Evolutionary conservation across 2,888 invertebrate genomes (phyloP).

Genomic region (Orthonychiurus folsomi): DNA sequence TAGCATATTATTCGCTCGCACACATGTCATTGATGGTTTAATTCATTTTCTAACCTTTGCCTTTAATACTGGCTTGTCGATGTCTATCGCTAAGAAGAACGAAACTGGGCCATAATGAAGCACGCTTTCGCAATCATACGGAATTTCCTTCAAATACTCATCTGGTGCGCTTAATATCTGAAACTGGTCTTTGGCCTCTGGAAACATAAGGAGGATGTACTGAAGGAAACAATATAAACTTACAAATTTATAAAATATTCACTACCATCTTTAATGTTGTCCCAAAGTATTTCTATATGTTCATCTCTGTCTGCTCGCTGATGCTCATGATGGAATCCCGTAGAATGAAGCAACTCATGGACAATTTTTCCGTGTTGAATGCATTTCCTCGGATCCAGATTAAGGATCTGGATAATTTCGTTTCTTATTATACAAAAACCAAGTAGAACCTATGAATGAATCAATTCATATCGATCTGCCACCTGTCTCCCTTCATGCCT

Average conservation of each 20-base stretch:
- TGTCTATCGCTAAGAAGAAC: slow-evolving; percentile 22
- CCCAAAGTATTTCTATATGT: slow-evolving; percentile 29
- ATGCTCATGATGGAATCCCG: slow-evolving; percentile 40
- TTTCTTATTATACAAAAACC: not conserved
- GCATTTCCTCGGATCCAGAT: slow-evolving; percentile 23
- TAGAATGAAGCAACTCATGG: slow-evolving; percentile 37
- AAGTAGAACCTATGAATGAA: too few relatives aligned
- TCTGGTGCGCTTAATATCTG: slow-evolving; percentile 10
- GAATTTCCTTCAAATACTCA: slow-evolving; percentile 16
- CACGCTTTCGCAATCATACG: slow-evolving; percentile 33
- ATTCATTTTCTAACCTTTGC: slow-evolving; percentile 20
- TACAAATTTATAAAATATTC: not conserved
- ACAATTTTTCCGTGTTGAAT: slow-evolving; percentile 30
- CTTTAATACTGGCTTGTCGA: slow-evolving; percentile 20
- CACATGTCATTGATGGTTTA: slow-evolving; percentile 28
- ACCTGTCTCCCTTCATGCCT: slow-evolving; percentile 33
- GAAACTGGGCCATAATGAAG: slow-evolving; percentile 28
- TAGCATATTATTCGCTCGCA: too few relatives aligned
- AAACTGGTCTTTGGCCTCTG: slow-evolving; percentile 17
- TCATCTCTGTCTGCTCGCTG: slow-evolving; percentile 39
- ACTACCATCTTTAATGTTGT: slow-evolving; percentile 30
- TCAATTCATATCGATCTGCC: too few relatives aligned
- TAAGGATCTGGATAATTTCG: slow-evolving; percentile 10
- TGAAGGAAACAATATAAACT: not conserved
- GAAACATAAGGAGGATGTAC: too few relatives aligned